Evolutionary conservation across 2,797 vertebrate species (phyloP).

Genomic region (Chelonia mydas): DNA sequence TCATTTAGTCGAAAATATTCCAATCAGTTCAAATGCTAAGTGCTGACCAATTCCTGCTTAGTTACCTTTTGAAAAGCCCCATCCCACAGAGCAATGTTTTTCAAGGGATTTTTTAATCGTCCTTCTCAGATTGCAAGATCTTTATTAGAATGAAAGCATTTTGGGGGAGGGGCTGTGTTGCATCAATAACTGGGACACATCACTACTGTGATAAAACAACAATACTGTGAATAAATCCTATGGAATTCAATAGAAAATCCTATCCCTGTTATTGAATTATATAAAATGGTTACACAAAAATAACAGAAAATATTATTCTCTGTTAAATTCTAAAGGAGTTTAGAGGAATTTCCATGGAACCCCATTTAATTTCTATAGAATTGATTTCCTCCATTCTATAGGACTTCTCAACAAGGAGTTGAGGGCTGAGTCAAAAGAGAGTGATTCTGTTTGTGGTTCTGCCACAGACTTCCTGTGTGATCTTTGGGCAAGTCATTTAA

Average conservation of each 20-base stretch:
- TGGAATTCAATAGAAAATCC: not conserved
- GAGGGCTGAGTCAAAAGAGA: constrained; percentile 23
- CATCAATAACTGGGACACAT: not conserved
- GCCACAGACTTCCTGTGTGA: not conserved
- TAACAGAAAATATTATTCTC: not conserved
- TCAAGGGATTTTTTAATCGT: not conserved
- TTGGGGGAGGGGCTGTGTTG: not conserved
- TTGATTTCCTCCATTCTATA: not conserved
- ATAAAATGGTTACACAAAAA: not conserved
- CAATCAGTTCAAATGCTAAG: not conserved
- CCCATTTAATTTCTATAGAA: not conserved
- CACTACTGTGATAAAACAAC: not conserved
- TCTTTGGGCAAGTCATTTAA: not conserved
- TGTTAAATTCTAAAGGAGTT: not conserved
- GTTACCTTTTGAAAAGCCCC: not conserved
- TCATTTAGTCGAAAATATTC: not conserved
- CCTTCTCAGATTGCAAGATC: not conserved
- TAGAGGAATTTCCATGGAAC: constrained; percentile 1
- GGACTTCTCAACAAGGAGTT: not conserved
- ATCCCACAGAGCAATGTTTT: not conserved
- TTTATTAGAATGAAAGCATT: not conserved
- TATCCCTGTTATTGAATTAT: not conserved
- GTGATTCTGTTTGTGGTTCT: constrained; percentile 3
- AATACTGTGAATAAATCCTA: not conserved
- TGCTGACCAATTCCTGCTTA: not conserved